A percentile compares a stretch with the other conserved stretches of the same genome.
These are phyloP conservation scores for Leucozona laternaria DNA, from an alignment of 2,888 invertebrate species.

Conservation along the genomic window DNA sequence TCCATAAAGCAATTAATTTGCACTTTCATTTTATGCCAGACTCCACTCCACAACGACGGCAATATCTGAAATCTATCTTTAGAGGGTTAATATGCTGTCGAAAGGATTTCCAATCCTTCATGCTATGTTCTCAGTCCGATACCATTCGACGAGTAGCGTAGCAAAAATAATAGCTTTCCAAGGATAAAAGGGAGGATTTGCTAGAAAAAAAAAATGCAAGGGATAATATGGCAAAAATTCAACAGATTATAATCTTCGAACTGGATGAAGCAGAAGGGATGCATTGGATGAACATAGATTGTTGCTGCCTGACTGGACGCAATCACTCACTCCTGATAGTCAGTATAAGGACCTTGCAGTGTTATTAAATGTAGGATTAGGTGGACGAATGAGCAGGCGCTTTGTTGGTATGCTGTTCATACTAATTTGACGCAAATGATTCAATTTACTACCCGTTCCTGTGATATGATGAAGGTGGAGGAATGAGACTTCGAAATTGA, in stretches of 20 bases:
- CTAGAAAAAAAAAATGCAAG: slow-evolving; percentile 35
- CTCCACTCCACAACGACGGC: slow-evolving; percentile 48
- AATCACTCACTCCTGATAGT: slow-evolving; percentile 63
- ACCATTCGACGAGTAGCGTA: slow-evolving; percentile 62
- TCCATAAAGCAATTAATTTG: slow-evolving; percentile 82
- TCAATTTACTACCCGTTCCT: slow-evolving; percentile 41
- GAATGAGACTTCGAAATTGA: background rate
- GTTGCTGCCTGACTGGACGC: slow-evolving; percentile 70
- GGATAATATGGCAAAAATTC: slow-evolving; percentile 74
- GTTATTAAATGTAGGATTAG: slow-evolving; percentile 64
- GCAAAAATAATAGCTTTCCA: slow-evolving; percentile 69
- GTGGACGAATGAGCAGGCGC: slow-evolving; percentile 45
- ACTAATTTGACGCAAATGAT: slow-evolving; percentile 51
- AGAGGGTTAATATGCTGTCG: slow-evolving; percentile 73
- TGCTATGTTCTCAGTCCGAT: slow-evolving; percentile 13
- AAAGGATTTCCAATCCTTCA: slow-evolving; percentile 66
- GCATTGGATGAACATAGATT: slow-evolving; percentile 54
- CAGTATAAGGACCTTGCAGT: slow-evolving; percentile 29
- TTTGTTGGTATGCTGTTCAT: slow-evolving; percentile 27
- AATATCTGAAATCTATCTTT: slow-evolving; percentile 72
- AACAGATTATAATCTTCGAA: slow-evolving; percentile 74
- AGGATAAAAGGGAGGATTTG: slow-evolving; percentile 44
- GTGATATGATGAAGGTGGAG: background rate
- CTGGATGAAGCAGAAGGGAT: slow-evolving; percentile 67
- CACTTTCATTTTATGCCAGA: slow-evolving; percentile 74